Base-by-base conservation (phyloP, 1,140 invertebrate species). In the Drosophila insularis region DNA sequence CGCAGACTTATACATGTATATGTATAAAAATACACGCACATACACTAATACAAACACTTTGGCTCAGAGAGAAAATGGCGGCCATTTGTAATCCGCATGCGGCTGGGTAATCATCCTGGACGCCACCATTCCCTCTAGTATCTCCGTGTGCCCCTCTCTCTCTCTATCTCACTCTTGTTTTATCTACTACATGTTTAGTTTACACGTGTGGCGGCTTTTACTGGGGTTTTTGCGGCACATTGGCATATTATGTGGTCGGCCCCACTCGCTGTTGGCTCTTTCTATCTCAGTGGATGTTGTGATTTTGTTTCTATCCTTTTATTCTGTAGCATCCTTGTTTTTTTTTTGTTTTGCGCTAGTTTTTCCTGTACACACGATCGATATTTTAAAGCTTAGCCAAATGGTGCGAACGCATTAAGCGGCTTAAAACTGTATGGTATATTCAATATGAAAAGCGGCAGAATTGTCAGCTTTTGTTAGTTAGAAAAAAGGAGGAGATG, bases 1-100 rank as follows among this genome's bases (percentile, higher is more conserved):
- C 14, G 39, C 23, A 19, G 19, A 66, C 19, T 14, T 14, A 21
- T 13, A n/a, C 50, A 14, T 13, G 27, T 19, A 46, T 46, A 7
- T 46, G 40, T 46, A 14, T 43, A 14, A 14, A 14, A 5, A 14
- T 43, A 43, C 3, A n/a, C 5, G 7, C 14, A 43, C 14, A 43
- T n/a, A n/a, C n/a, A 14, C 14, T 17, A 14, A 43, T 14, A 43
- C 14, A 50, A 50, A 32, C 31, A 37, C 39, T 62, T 27, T 58
- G 54, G 67, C 63, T 75, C 54, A 87, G 68, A 64, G 77, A 80
- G 77, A 84, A 87, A 84, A 80, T 87, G 80, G 84, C 84, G 68
- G 84, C 84, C 80, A 87, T 89, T 89, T 89, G 84, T 89, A 89
- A 89, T 89, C 84, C 85, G 84, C 80, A 80, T 89, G 84, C 81